Base-by-base conservation (phyloP, 2,113 vertebrate species). In the Lampris incognitus region DNA sequence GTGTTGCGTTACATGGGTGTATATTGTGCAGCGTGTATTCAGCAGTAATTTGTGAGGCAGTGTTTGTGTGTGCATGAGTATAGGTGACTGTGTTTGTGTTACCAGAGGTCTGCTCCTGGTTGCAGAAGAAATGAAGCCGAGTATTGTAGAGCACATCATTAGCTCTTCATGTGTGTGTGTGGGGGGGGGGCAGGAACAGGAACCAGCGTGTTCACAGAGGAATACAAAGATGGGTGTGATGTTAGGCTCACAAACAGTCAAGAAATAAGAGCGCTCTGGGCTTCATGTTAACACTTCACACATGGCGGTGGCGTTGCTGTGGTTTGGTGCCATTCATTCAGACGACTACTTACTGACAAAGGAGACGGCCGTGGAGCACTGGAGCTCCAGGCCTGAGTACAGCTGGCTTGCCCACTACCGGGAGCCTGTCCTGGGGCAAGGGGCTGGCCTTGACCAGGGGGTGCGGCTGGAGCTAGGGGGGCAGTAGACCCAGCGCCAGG, bases 291-390 rank as follows among this genome's bases (percentile, higher is more conserved):
- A 56, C 38, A 69, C 40, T 56, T 66, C 78, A 80, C 80, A 81
- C 82, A 62, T 40, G 56, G 39, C 66, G 7, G 39, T 65, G 46
- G 72, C 36, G 66, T 40, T 54, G 39, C 66, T 6, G 39, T 65
- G 46, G 72, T 38, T 64, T 40, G 42, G 76, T n/a, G 70, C 77
- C 36, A 60, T 86, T 65, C 70, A 52, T 46, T 81, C 71, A 74
- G 39, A 3, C 41, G 13, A 83, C 90, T 97, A 96, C 95, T 97
- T 95, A 96, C 93, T 94, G 93, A 95, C 84, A 95, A 85, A 57
- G 93, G 91, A 84, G 93, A 90, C 6, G 92, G 89, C 92, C 93
- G 90, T 90, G 93, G 88, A 88, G 92, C 90, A 88, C 83, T 92
- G 81, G 90, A 85, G 94, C 93, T 92, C 84, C 93, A 94, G 87